Percentiles rank a stretch among this genome's conserved stretches.
These are phyloP conservation scores for Diceros bicornis DNA, from an alignment of 2,797 vertebrate genomes.

Conservation along the genomic window DNA sequence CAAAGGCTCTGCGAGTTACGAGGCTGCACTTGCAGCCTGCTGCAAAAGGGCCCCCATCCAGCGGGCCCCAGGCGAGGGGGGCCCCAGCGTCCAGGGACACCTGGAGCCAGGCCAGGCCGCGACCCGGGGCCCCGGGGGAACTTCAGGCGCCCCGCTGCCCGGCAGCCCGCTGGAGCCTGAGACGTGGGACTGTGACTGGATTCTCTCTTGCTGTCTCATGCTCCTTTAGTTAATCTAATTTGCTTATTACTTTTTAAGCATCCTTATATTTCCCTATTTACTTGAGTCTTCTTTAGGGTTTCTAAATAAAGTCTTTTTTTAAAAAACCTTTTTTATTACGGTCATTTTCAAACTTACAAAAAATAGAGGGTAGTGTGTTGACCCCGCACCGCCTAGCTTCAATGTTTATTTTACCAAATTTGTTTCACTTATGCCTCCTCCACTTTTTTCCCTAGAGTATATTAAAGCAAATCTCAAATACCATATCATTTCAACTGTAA, in stretches of 20 bases:
- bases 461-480: slow-evolving; percentile 33
- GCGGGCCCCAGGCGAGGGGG: background rate
- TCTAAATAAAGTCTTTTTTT: background rate
- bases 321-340: background rate
- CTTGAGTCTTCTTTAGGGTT: slow-evolving; percentile 27
- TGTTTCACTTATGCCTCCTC: background rate
- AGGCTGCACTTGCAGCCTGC: background rate
- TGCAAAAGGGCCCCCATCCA: background rate
- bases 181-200: background rate
- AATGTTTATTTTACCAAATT: slow-evolving; percentile 55
- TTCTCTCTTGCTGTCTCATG: background rate
- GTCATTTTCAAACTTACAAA: slow-evolving; percentile 13
- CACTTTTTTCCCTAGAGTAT: background rate
- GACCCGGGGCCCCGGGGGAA: background rate
- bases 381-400: background rate
- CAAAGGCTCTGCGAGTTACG: background rate
- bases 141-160: background rate
- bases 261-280: background rate
- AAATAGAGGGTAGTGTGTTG: background rate
- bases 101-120: background rate
- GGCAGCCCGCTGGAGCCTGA: background rate
- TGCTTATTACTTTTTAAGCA: slow-evolving; percentile 9
- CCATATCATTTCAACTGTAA: slow-evolving; percentile 40
- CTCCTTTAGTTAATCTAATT: background rate
- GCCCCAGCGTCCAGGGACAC: background rate